A percentile compares a stretch with the other conserved stretches of the same genome.
These are phyloP conservation scores for Gallinago media DNA, from an alignment of 2,113 vertebrate species.

Conservation along the genomic window DNA sequence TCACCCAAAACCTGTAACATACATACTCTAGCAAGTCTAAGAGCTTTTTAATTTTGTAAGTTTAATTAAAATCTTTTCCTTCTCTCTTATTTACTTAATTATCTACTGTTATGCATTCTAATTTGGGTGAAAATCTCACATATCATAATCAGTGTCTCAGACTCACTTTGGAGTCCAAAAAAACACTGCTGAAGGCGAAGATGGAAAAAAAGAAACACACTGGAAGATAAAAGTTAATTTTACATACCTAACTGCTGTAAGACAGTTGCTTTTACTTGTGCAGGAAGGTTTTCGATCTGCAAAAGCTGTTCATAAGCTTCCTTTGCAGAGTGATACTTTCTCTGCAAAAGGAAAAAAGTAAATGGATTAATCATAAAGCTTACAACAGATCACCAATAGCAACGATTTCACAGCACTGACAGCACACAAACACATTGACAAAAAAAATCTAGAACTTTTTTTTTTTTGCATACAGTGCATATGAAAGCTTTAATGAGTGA, in stretches of 20 bases:
- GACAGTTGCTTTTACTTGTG: slow-evolving; percentile 97
- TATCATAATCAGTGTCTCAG: neutral
- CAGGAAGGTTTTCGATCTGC: slow-evolving; percentile 94
- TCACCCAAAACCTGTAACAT: neutral
- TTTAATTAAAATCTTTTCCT: neutral
- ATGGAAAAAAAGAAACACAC: slow-evolving; percentile 1
- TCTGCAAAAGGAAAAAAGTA: slow-evolving; percentile 80
- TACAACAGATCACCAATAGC: slow-evolving; percentile 46
- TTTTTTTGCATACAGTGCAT: slow-evolving; percentile 63
- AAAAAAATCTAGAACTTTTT: neutral
- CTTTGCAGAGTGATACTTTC: slow-evolving; percentile 96
- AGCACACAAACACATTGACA: slow-evolving; percentile 52
- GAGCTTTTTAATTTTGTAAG: neutral
- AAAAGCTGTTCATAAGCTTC: slow-evolving; percentile 97
- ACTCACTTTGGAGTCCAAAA: neutral
- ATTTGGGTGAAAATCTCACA: neutral
- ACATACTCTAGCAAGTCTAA: neutral
- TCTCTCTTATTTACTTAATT: slow-evolving; percentile 22
- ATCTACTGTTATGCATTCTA: neutral
- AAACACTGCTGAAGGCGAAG: slow-evolving; percentile 21
- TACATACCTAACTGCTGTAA: slow-evolving; percentile 97
- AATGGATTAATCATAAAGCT: slow-evolving; percentile 61
- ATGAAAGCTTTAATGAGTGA: slow-evolving; percentile 58
- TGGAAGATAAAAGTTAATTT: slow-evolving; percentile 9
- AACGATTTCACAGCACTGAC: slow-evolving; percentile 65